Conservation (phyloP, 2,113 vertebrate species). For the Vimba vimba region DNA sequence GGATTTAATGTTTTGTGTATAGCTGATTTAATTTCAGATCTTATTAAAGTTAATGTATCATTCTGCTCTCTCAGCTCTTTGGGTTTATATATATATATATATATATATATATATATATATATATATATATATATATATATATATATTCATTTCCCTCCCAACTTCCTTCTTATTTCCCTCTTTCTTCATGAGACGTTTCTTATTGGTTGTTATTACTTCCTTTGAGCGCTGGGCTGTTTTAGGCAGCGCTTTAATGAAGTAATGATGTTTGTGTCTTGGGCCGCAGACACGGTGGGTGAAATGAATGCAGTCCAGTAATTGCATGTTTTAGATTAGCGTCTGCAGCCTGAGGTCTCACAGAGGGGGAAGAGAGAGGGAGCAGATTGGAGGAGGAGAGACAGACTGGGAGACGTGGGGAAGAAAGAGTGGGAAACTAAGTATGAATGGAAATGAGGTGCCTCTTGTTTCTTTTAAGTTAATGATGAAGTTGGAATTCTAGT, state of each 20-base stretch:
- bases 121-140: constrained; percentile 7
- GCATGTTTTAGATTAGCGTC: constrained; percentile 49
- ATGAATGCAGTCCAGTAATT: constrained; percentile 47
- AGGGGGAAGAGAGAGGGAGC: neutral
- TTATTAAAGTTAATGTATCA: constrained; percentile 45
- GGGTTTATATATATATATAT: constrained; percentile 14
- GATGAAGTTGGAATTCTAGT: neutral
- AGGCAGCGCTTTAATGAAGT: constrained; percentile 44
- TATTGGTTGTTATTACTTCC: constrained; percentile 44
- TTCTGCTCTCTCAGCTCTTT: constrained; percentile 30
- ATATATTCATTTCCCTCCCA: neutral
- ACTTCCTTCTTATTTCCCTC: constrained; percentile 24
- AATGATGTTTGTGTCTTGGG: constrained; percentile 53
- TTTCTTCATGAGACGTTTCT: constrained; percentile 16
- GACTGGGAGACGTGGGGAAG: constrained; percentile 14
- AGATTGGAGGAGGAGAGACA: constrained; percentile 21
- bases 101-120: neutral
- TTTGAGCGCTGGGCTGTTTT: neutral
- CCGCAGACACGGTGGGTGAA: constrained; percentile 40
- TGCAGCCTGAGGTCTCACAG: constrained; percentile 38
- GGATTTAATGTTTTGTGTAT: constrained; percentile 36
- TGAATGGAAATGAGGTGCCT: constrained; percentile 1
- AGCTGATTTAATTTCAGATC: constrained; percentile 42
- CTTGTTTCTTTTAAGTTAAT: neutral
- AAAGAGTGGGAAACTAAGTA: constrained; percentile 11